Base-by-base conservation (phyloP, 1,140 invertebrate genomes). In the Pogonomyrmex barbatus region DNA sequence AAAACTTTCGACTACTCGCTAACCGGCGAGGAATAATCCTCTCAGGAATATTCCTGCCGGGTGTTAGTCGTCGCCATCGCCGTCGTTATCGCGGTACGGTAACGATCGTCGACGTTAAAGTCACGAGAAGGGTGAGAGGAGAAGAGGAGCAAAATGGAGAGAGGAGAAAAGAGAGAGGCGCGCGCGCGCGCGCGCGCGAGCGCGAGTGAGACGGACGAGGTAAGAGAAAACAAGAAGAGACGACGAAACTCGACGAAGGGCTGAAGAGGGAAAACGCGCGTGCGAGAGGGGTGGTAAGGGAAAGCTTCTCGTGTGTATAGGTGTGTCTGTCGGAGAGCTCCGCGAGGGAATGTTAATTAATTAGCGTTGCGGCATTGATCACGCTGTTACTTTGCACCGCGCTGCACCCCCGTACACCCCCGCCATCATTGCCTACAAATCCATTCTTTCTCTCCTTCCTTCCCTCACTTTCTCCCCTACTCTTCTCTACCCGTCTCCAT, bases 281-380 rank as follows among this genome's bases (percentile, higher is more conserved):
- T n/a, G 83, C 60, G 56, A 42, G 47, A 78, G 54, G 47, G 60
- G 24, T 33, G 10, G 70, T 42, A 14, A 60, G 14, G 70, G 30
- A 76, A 68, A 47, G 58, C 58, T 89, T 77, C 88, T 75, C 65
- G 76, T 54, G 24, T 73, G 76, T 90, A 76, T 88, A 91, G 88
- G 90, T 91, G 90, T 89, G 88, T 91, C 90, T 91, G 62, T 81
- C 89, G 62, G 89, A 89, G 85, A 90, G 76, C 77, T 90, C 81
- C 86, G 85, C 85, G 77, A 88, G 90, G 84, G 87, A 91, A 90
- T 90, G 89, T 90, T 90, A 90, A 90, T 91, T 91, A 91, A 91
- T 91, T 91, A 91, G 91, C 87, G 87, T 91, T 89, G 91, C 84
- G 90, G 88, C 91, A 91, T 91, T 90, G 91, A 91, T 91, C 89